Percentiles rank a stretch among this genome's conserved stretches.
phyloP scores from a whole-genome alignment of 1,140 invertebrate genomes.

The Carcinoscorpius rotundicauda region DNA sequence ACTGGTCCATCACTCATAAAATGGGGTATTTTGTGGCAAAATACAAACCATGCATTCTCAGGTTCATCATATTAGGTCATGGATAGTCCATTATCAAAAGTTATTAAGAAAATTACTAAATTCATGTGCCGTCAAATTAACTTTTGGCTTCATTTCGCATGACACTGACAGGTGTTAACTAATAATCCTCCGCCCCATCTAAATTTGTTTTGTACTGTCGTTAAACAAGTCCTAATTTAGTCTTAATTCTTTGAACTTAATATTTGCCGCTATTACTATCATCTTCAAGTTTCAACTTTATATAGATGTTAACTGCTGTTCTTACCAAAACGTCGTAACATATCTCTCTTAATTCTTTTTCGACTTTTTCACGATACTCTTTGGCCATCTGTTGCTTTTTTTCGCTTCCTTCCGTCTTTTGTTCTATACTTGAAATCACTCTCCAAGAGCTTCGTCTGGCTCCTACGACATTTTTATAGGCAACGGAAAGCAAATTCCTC shows the following conservation, averaged over 20 bases:
- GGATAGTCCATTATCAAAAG: too few species aligned
- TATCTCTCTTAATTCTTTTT: slow-evolving; percentile 95
- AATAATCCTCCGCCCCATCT: slow-evolving; percentile 25
- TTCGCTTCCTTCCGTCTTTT: slow-evolving; percentile 87
- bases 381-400: slow-evolving; percentile 97
- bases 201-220: slow-evolving; percentile 5
- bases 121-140: too few species aligned
- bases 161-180: too few species aligned
- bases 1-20: too few species aligned
- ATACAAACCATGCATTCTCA: too few species aligned
- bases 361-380: slow-evolving; percentile 96
- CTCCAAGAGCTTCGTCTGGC: slow-evolving; percentile 94
- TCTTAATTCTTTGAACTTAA: neutral
- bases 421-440: slow-evolving; percentile 97
- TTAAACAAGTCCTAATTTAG: slow-evolving; percentile 4
- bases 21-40: too few species aligned
- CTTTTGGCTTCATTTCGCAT: too few species aligned
- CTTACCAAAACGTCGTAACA: slow-evolving; percentile 95
- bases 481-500: slow-evolving; percentile 92
- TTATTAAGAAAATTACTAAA: too few species aligned
- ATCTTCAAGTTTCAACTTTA: too few species aligned
- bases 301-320: slow-evolving; percentile 19
- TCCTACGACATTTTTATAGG: slow-evolving; percentile 98
- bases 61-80: too few species aligned
- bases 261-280: too few species aligned